Base-by-base conservation (phyloP, 2,113 vertebrate genomes). In the Platanista minor region DNA sequence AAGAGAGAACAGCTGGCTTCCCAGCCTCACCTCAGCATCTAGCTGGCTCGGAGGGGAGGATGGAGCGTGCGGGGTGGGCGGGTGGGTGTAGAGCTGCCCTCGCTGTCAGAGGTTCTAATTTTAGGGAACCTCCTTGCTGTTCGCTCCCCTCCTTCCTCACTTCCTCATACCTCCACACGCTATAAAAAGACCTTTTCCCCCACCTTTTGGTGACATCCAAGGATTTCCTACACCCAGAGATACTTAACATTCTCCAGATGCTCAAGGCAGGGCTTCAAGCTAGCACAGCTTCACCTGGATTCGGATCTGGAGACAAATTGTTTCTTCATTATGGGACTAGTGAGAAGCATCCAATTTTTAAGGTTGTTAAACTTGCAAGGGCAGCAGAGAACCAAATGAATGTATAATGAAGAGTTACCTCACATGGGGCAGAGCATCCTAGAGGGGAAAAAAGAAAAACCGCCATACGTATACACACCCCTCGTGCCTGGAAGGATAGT, bases 291-390 rank as follows among this genome's bases (percentile, higher is more conserved):
- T 95, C 86, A 98, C 98, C 98, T 98, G 96, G 95, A 97, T 98
- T 97, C 97, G 91, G 95, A 97, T 96, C 97, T 96, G 57, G 77
- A 98, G 97, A 98, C 97, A 98, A 98, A 98, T 93, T 97, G 97
- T 96, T 97, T 91, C 98, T 98, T 98, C 98, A 98, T 99, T 98
- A 98, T 2, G 94, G 96, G 94, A 98, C 94, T 98, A 72, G 94
- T 98, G 87, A 93, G 95, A 98, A 98, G 98, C 98, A 98, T 98
- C 97, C 97, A 94, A 97, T 98, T 96, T 90, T 96, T 96, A 97
- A 98, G 96, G 87, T 90, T 97, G 97, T 98, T 98, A 98, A 98
- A 97, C 95, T 97, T 98, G 97, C 97, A 97, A 98, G 97, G 98
- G 97, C 98, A 98, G 97, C 97, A 98, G 98, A 98, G 97, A 98